These are phyloP conservation scores for Agonopterix subpropinquella DNA, from an alignment of 2,888 invertebrate genomes.

Conservation along the genomic window DNA sequence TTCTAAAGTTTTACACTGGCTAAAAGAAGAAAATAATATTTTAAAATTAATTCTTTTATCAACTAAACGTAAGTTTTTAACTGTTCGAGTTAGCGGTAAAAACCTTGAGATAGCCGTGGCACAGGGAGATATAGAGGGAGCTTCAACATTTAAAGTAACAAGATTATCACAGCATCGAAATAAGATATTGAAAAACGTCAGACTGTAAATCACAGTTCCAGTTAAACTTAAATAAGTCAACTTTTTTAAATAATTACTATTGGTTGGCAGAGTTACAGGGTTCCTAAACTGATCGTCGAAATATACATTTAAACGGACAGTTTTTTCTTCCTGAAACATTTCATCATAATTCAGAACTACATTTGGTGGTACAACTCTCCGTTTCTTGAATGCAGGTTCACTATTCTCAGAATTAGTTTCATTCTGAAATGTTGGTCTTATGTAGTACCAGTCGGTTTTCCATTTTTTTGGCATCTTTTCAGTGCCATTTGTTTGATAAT, in stretches of 20 bases:
- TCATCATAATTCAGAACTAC: conserved; percentile 41
- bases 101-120: conserved; percentile 27
- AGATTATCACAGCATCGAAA: conserved; percentile 44
- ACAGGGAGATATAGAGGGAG: conserved; percentile 26
- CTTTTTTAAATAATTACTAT: conserved; percentile 41
- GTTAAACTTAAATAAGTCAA: conserved; percentile 47
- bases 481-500: conserved; percentile 5
- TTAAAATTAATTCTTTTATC: conserved; percentile 42
- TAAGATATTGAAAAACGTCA: conserved; percentile 47
- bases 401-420: neutral
- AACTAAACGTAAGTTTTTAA: conserved; percentile 48
- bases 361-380: conserved; percentile 24
- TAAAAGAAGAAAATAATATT: conserved; percentile 37
- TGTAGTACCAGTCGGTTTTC: no score
- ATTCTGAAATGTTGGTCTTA: no score
- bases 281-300: conserved; percentile 24
- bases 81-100: conserved; percentile 30
- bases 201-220: conserved; percentile 33
- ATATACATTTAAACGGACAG: conserved; percentile 30
- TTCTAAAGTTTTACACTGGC: conserved; percentile 45
- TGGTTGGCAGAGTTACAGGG: conserved; percentile 29
- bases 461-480: no score
- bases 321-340: conserved; percentile 29
- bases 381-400: conserved; percentile 23
- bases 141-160: conserved; percentile 41